These are phyloP conservation scores for Hermaeophaga mercurialis DNA, from an alignment of 2,888 invertebrate species.

Conservation along the genomic window DNA sequence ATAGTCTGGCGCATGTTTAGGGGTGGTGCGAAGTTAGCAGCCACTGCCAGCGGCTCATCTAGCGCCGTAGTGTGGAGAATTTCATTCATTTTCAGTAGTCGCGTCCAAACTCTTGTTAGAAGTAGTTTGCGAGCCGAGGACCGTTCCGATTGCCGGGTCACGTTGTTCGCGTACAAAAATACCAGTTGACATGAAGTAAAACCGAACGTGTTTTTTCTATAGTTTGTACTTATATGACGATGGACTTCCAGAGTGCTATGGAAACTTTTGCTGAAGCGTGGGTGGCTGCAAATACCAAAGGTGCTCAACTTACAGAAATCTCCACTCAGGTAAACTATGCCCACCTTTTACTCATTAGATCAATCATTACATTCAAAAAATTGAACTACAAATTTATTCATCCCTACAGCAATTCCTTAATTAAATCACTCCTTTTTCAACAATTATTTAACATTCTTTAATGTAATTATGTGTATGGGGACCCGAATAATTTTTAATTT, in stretches of 20 bases:
- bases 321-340: conserved; percentile 77
- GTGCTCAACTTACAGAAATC: conserved; percentile 63
- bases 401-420: no score
- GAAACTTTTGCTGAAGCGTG: conserved; percentile 97
- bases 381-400: no score
- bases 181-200: conserved; percentile 32
- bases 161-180: conserved; percentile 44
- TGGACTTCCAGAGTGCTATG: conserved; percentile 99
- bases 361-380: no score
- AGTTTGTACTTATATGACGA: conserved; percentile 54
- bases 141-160: conserved; percentile 46
- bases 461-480: no score
- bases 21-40: conserved; percentile 51
- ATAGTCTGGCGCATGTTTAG: conserved; percentile 51
- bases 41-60: conserved; percentile 28
- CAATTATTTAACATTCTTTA: no score
- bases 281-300: conserved; percentile 89
- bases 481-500: no score
- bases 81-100: conserved; percentile 43
- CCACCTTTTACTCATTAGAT: no score
- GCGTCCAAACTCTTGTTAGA: conserved; percentile 44
- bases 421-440: no score
- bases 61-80: conserved; percentile 29
- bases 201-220: conserved; percentile 23
- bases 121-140: conserved; percentile 41